Conservation (phyloP, 2,113 vertebrate species). For the Tupaia chinensis region DNA sequence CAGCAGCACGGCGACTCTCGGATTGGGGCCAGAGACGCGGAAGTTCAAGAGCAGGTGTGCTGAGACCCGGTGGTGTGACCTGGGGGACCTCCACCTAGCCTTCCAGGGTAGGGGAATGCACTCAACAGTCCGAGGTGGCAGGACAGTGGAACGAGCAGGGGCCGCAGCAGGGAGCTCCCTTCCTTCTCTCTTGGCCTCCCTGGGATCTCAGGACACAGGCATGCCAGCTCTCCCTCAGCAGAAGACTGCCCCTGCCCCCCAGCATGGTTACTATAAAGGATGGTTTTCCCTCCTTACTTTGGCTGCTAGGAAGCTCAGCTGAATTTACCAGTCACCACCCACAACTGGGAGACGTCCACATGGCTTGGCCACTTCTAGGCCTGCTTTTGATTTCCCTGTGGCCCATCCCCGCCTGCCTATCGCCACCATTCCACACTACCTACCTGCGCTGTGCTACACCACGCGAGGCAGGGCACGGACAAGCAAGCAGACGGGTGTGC, state of each 20-base stretch:
- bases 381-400: neutral
- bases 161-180: neutral
- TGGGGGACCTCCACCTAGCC: too few relatives aligned
- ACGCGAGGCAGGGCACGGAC: too few relatives aligned
- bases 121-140: too few relatives aligned
- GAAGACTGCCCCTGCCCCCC: too few relatives aligned
- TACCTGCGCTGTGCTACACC: too few relatives aligned
- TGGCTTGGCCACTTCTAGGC: neutral
- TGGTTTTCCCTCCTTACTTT: neutral
- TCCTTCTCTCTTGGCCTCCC: too few relatives aligned
- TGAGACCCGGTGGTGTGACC: too few relatives aligned
- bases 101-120: neutral
- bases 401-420: neutral
- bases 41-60: neutral
- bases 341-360: neutral
- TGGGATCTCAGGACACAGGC: too few relatives aligned
- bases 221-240: neutral
- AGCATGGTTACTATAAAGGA: too few relatives aligned
- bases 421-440: too few relatives aligned
- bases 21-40: neutral
- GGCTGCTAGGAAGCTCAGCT: neutral
- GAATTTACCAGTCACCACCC: neutral
- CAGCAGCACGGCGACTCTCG: too few relatives aligned
- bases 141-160: accelerated
- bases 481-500: too few relatives aligned